Base-by-base conservation (phyloP, 92 coral and sea anemone genomes). In the Virgularia gustaviana region DNA sequence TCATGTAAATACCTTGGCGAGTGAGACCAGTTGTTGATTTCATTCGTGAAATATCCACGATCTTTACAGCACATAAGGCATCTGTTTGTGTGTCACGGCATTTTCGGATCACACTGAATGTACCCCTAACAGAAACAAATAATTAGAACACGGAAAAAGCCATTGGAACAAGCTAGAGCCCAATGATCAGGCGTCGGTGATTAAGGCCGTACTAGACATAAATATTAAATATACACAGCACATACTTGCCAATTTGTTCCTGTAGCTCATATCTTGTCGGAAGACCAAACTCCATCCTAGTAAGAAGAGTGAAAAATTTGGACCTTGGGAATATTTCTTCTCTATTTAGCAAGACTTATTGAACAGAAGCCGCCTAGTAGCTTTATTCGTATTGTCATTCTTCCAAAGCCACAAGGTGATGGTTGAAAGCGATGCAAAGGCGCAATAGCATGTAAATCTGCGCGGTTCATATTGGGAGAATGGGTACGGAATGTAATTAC, bases 181-280 rank as follows among this genome's bases (percentile, higher is more conserved):
- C n/a, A n/a, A n/a, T n/a, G n/a, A n/a, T n/a, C n/a, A n/a, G n/a
- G n/a, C n/a, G n/a, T n/a, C n/a, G n/a, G n/a, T n/a, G n/a, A n/a
- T n/a, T n/a, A n/a, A n/a, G n/a, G n/a, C n/a, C n/a, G n/a, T n/a
- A n/a, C n/a, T n/a, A n/a, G n/a, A n/a, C n/a, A n/a, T n/a, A n/a
- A n/a, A n/a, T n/a, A n/a, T n/a, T n/a, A n/a, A 19, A 49, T 74
- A 83, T 68, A 54, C 65, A 66, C 57, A 24, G 25, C 67, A 80
- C 99, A 79, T 65, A 94, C 99, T 90, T 94, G 71, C 99, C 99
- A 29, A 94, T 94, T 81, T 94, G 99, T 67, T 94, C 96, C 45
- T 94, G 96, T 25, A 94, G 71, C 57, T 94, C 96, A 61, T 89
- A 94, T 54, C 99, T 85, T 20, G 95, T 80, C n/a, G 99, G 99